Conservation (phyloP, 2,113 vertebrate species). For the Oceanites oceanicus region DNA sequence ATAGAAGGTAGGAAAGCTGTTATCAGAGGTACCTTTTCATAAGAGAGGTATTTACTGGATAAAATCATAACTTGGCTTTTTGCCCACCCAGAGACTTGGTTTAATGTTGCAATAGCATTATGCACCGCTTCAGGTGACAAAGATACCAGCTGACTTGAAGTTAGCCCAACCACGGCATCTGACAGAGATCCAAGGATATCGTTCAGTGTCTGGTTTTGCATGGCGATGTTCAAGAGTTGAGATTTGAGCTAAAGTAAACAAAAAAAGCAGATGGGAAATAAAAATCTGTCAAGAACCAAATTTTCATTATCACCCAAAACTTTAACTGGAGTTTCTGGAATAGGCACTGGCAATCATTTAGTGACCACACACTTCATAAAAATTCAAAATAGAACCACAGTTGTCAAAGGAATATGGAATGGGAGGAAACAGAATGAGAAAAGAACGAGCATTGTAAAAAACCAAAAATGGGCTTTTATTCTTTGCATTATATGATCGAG, state of each 20-base stretch:
- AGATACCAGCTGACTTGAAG: conserved; percentile 73
- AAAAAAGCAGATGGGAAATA: not conserved
- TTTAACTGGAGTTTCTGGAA: not conserved
- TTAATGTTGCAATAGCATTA: conserved; percentile 73
- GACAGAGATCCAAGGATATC: conserved; percentile 80
- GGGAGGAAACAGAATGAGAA: not conserved
- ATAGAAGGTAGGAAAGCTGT: not conserved
- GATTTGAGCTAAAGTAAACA: conserved; percentile 76
- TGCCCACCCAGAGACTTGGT: conserved; percentile 79
- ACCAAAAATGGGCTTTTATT: not conserved
- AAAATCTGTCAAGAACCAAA: not conserved
- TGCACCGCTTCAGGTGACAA: conserved; percentile 78
- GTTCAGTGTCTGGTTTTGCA: conserved; percentile 78
- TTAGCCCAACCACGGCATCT: conserved; percentile 76
- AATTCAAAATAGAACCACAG: not conserved
- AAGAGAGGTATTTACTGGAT: conserved; percentile 76
- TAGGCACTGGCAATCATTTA: not conserved
- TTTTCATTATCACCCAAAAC: not conserved
- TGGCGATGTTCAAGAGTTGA: conserved; percentile 73
- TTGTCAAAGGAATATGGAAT: not conserved
- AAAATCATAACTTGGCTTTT: conserved; percentile 78
- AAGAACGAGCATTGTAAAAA: not conserved
- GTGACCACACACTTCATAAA: not conserved
- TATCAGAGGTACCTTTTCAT: conserved; percentile 74
- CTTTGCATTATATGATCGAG: not conserved